Percentiles rank a stretch among this genome's conserved stretches.
phyloP scores from a whole-genome alignment of 2,113 vertebrate genomes.

The Sinocyclocheilus anophthalmus region DNA sequence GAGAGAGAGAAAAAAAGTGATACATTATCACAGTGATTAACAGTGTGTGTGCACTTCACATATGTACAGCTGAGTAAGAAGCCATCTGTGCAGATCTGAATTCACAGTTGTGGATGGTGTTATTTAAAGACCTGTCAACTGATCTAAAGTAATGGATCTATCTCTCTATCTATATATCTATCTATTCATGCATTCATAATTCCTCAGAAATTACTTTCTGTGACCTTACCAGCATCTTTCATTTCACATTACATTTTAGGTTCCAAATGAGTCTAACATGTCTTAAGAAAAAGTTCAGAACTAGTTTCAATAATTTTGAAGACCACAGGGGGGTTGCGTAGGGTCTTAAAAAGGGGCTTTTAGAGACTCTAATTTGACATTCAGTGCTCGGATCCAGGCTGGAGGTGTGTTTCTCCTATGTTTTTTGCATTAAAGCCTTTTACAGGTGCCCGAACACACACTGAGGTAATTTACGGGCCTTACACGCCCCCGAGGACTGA shows the following conservation, averaged over 20 bases:
- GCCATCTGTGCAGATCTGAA: conserved; percentile 27
- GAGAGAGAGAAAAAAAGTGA: neutral
- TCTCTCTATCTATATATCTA: neutral
- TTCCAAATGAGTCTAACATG: neutral
- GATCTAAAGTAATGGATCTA: conserved; percentile 2
- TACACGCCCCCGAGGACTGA: conserved; percentile 44
- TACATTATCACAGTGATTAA: conserved; percentile 14
- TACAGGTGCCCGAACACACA: conserved; percentile 43
- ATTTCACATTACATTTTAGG: neutral
- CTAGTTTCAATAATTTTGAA: neutral
- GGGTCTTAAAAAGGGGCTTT: conserved; percentile 2
- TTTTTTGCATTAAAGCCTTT: conserved; percentile 50
- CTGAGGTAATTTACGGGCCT: conserved; percentile 58
- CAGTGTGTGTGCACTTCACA: conserved; percentile 8
- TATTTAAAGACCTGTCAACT: conserved; percentile 7
- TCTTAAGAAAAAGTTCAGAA: neutral
- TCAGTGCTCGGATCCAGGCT: conserved; percentile 24
- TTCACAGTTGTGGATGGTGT: neutral
- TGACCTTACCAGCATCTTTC: neutral
- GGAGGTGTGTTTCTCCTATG: conserved; percentile 42
- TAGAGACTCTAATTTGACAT: conserved; percentile 22
- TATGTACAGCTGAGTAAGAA: neutral
- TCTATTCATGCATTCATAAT: neutral
- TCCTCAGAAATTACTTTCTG: neutral
- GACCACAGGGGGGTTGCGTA: neutral